These are phyloP conservation scores for Microcebus lehilahytsara DNA, from an alignment of 2,113 vertebrate species.

Conservation along the genomic window DNA sequence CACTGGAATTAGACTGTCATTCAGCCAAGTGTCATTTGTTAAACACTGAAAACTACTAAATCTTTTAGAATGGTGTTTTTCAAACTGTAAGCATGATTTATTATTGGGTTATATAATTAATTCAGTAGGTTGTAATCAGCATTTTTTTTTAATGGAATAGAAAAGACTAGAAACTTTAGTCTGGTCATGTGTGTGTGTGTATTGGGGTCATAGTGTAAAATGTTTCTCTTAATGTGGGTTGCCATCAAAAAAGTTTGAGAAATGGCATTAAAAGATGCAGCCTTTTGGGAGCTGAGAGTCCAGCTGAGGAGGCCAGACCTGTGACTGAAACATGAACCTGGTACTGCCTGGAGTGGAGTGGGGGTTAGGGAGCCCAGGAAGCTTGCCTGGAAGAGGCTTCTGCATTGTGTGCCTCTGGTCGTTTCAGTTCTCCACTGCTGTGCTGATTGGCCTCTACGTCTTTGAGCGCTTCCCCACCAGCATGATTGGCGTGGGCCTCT, in stretches of 20 bases:
- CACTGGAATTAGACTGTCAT: background rate
- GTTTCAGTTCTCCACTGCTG: constrained; percentile 93
- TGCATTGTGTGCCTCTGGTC: background rate
- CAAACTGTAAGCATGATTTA: background rate
- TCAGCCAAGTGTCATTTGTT: background rate
- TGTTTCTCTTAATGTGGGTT: background rate
- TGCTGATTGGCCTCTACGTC: constrained; percentile 91
- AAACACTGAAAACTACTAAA: background rate
- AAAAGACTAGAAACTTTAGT: constrained; percentile 22
- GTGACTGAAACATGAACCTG: background rate
- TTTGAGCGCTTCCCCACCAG: constrained; percentile 92
- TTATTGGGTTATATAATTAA: background rate
- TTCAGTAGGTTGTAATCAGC: background rate
- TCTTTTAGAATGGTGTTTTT: background rate
- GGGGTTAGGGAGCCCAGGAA: background rate
- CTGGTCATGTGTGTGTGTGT: background rate
- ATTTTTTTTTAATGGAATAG: background rate
- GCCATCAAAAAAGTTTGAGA: background rate
- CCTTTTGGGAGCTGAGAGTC: background rate
- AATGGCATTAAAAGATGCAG: background rate
- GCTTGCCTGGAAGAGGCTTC: background rate
- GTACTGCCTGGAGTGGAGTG: background rate
- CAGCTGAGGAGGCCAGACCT: background rate
- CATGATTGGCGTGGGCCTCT: constrained; percentile 94
- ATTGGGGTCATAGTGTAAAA: background rate